Conservation (phyloP, 2,888 invertebrate species). For the Hecatera dysodea region DNA sequence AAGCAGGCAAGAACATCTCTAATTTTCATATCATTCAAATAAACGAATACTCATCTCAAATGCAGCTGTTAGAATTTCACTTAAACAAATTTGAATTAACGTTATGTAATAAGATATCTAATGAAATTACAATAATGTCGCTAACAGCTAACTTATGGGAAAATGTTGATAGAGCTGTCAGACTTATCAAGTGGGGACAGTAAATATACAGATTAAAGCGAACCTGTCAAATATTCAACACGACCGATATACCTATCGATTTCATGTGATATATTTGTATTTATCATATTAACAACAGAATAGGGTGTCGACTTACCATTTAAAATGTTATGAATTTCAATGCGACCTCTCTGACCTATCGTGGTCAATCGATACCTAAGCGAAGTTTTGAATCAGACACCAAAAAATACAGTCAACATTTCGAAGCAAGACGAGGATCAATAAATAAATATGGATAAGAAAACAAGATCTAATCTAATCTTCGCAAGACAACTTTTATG, state of each 20-base stretch:
- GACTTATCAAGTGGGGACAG: slow-evolving; percentile 30
- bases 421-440: slow-evolving; percentile 1
- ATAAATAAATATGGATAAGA: slow-evolving; percentile 29
- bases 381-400: slow-evolving; percentile 1
- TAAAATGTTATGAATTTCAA: slow-evolving; percentile 21
- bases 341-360: slow-evolving; percentile 24
- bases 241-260: slow-evolving; percentile 24
- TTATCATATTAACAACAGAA: slow-evolving; percentile 9
- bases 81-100: slow-evolving; percentile 52
- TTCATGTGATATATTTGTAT: slow-evolving; percentile 23
- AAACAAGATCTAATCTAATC: slow-evolving; percentile 32
- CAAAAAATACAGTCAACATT: slow-evolving; percentile 7
- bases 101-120: slow-evolving; percentile 47
- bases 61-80: slow-evolving; percentile 30
- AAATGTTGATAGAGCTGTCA: slow-evolving; percentile 52
- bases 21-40: slow-evolving; percentile 65
- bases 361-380: slow-evolving; percentile 9
- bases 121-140: slow-evolving; percentile 53
- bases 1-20: slow-evolving; percentile 32
- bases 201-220: slow-evolving; percentile 50
- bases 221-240: slow-evolving; percentile 48
- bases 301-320: slow-evolving; percentile 8
- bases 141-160: slow-evolving; percentile 42
- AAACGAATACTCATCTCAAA: slow-evolving; percentile 44
- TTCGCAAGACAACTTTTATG: slow-evolving; percentile 44